Percentiles rank a stretch among this genome's conserved stretches.
These are phyloP conservation scores for Spheniscus humboldti DNA, from an alignment of 2,797 vertebrate genomes.

Conservation along the genomic window DNA sequence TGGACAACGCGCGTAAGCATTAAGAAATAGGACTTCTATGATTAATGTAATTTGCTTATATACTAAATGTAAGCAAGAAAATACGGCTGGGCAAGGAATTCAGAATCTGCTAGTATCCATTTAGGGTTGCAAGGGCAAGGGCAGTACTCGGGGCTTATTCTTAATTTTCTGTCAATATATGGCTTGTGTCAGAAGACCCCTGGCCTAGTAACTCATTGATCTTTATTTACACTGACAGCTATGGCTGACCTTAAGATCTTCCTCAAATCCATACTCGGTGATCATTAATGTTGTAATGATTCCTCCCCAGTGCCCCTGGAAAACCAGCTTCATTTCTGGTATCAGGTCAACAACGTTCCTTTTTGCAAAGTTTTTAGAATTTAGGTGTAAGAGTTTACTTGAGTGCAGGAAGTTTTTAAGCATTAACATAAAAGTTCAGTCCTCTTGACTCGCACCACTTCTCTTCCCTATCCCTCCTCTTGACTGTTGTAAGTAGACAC, in stretches of 20 bases:
- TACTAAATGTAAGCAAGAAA: neutral
- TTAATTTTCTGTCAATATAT: neutral
- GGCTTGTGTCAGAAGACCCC: neutral
- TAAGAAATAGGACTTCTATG: neutral
- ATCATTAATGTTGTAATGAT: neutral
- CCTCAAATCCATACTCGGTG: neutral
- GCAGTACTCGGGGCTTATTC: neutral
- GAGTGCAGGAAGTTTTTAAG: neutral
- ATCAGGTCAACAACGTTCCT: neutral
- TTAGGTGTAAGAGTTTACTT: neutral
- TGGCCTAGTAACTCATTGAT: neutral
- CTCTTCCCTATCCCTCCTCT: neutral
- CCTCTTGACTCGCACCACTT: neutral
- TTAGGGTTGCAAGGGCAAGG: neutral
- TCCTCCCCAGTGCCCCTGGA: neutral
- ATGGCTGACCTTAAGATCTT: neutral
- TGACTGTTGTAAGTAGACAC: neutral
- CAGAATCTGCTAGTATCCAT: neutral
- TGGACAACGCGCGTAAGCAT: neutral
- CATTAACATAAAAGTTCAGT: neutral
- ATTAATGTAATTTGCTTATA: neutral
- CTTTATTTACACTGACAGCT: neutral
- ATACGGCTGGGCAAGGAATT: neutral
- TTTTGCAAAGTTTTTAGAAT: neutral
- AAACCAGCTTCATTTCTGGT: neutral